Evolutionary conservation across 1,140 invertebrate genomes (phyloP).

Genomic region (Diachasma alloeum): DNA sequence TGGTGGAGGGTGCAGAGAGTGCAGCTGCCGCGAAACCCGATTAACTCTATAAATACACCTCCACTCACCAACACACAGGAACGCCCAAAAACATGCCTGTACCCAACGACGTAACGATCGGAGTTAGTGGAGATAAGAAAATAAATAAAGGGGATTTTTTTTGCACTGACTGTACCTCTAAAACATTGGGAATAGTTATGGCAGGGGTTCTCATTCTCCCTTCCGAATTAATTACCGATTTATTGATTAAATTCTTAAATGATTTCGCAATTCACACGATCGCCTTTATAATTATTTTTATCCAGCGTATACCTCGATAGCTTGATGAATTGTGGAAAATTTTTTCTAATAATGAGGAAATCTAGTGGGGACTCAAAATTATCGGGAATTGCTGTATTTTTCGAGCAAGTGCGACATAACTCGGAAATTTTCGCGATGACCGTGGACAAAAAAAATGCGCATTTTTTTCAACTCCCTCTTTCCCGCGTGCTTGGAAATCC

Average conservation of each 20-base stretch:
- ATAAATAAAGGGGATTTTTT: constrained; percentile 28
- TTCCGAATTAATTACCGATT: neutral
- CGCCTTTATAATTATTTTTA: too few species aligned
- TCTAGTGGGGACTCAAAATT: too few species aligned
- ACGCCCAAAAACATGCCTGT: neutral
- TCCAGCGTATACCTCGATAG: too few species aligned
- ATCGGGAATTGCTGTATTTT: neutral
- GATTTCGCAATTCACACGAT: too few species aligned
- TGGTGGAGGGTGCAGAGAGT: constrained; percentile 43
- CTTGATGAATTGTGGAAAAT: neutral
- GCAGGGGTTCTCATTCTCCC: constrained; percentile 48
- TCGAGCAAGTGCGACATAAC: neutral
- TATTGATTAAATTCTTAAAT: neutral
- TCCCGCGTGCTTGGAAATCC: constrained; percentile 35
- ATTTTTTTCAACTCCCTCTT: neutral
- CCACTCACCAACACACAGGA: constrained; percentile 22
- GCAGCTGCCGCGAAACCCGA: constrained; percentile 58
- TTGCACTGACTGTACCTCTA: constrained; percentile 49
- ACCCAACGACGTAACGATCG: neutral
- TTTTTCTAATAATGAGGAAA: too few species aligned
- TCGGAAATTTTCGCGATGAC: neutral
- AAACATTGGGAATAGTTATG: constrained; percentile 62
- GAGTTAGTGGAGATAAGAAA: neutral
- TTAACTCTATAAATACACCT: constrained; percentile 61
- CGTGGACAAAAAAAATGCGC: neutral